Evolutionary conservation across 2,797 vertebrate species (phyloP), one percentile per base, ranked within the genome.

Genomic region (Anguilla pacifica): DNA sequence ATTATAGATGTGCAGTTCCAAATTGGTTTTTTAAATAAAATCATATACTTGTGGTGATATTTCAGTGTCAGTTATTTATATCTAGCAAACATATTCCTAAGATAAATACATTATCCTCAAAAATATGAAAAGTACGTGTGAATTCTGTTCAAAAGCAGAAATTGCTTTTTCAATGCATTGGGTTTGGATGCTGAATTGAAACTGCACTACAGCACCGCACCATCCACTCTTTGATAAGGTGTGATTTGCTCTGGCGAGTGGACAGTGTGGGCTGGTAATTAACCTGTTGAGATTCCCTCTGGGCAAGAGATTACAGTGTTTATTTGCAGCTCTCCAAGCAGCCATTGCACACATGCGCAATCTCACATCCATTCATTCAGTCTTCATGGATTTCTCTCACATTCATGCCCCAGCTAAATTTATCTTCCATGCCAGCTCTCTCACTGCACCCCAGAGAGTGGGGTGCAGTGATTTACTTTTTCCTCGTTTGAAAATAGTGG

Each of bases 241-340:
- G 84, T 43, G 64, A n/a, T 61, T 15, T 17, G 9, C 28, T 79
- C 13, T 59, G 49, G 57, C 6, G 31, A 67, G 6, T n/a, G n/a
- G 64, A 86, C 85, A 86, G 35, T 59, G 13, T 6, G 53, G 31
- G 22, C 61, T 17, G 35, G n/a, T 81, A 88, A 82, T 86, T 88
- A 88, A 82, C 72, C 87, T 86, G 72, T 25, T 57, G 55, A 28
- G 55, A 49, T 83, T 82, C 43, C 55, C 77, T 51, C 55, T 31
- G 87, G 87, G 53, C 19, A 28, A 87, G 61, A 46, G 87, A 28
- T 19, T 83, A 28, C 19, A 59, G 43, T 51, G 46, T 82, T 82
- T 51, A 82, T 82, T 51, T 82, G 19, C 79, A 39, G 6, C 3
- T 51, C 43, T 51, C 46, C 43, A 9, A 49, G 6, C 43, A 51